Conservation (phyloP, 2,113 vertebrate species). For the Bostrychus sinensis region DNA sequence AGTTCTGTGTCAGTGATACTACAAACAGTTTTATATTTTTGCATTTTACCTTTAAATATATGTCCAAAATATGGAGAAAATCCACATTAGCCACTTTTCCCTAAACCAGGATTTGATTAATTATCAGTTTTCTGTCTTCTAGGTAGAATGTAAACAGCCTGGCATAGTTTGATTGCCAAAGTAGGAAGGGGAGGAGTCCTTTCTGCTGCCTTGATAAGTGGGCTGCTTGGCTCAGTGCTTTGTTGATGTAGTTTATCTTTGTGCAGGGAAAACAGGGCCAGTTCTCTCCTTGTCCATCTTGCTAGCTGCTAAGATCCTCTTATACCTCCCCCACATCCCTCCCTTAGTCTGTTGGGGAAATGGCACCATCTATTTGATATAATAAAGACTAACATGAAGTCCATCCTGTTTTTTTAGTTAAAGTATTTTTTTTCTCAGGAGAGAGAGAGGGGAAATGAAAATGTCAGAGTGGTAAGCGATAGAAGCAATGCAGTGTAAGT, state of each 20-base stretch:
- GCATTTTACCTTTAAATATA: too few species aligned
- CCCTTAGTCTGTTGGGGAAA: conserved; percentile 11
- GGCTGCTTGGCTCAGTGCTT: conserved; percentile 39
- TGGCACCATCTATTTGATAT: conserved; percentile 38
- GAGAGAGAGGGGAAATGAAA: conserved; percentile 49
- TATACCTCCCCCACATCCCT: conserved; percentile 10
- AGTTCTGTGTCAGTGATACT: too few species aligned
- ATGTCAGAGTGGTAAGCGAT: conserved; percentile 59
- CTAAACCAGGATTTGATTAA: too few species aligned
- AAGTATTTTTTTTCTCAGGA: conserved; percentile 24
- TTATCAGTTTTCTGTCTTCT: conserved; percentile 17
- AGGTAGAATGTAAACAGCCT: conserved; percentile 6
- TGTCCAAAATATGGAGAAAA: too few species aligned
- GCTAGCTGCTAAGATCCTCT: conserved; percentile 24
- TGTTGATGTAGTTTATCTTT: conserved; percentile 19
- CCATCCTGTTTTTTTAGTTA: conserved; percentile 29
- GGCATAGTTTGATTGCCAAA: conserved; percentile 11
- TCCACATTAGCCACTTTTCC: too few species aligned
- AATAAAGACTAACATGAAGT: conserved; percentile 21
- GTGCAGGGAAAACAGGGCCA: conserved; percentile 55
- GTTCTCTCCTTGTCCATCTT: conserved; percentile 36
- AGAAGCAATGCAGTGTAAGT: conserved; percentile 67
- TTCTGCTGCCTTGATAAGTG: conserved; percentile 31
- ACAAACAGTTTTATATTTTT: too few species aligned
- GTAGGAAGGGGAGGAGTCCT: background rate